phyloP scores from a whole-genome alignment of 2,113 vertebrate genomes.

The Capreolus pygargus region DNA sequence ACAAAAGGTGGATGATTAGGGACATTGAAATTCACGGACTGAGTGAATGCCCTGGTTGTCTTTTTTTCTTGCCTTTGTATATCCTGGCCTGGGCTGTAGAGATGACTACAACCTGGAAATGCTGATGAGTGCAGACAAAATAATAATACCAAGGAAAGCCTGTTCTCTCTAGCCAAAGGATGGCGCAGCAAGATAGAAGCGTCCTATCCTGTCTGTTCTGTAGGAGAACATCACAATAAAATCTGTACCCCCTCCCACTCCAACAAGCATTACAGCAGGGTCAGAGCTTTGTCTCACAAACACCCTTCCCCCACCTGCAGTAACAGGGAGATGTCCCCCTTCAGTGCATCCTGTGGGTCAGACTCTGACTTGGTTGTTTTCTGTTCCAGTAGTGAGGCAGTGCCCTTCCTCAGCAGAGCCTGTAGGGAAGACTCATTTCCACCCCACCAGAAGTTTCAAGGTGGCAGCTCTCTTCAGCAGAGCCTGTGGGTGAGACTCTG shows the following conservation, averaged over 20 bases:
- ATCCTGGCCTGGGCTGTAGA: background rate
- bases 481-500: background rate
- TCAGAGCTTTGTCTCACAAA: background rate
- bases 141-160: background rate
- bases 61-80: background rate
- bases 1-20: background rate
- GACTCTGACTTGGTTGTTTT: background rate
- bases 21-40: background rate
- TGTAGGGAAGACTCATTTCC: background rate
- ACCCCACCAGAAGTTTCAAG: background rate
- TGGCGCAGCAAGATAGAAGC: background rate
- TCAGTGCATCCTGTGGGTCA: background rate
- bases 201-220: background rate
- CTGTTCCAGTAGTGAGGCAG: background rate
- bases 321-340: background rate
- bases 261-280: background rate
- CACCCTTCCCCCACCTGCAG: background rate
- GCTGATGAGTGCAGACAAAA: background rate
- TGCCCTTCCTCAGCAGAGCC: background rate
- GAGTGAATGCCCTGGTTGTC: background rate
- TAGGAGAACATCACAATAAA: background rate
- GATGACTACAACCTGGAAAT: background rate
- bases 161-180: background rate
- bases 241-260: background rate
- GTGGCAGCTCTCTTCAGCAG: background rate